Conservation (phyloP, 2,888 invertebrate species). For the Phania funesta region DNA sequence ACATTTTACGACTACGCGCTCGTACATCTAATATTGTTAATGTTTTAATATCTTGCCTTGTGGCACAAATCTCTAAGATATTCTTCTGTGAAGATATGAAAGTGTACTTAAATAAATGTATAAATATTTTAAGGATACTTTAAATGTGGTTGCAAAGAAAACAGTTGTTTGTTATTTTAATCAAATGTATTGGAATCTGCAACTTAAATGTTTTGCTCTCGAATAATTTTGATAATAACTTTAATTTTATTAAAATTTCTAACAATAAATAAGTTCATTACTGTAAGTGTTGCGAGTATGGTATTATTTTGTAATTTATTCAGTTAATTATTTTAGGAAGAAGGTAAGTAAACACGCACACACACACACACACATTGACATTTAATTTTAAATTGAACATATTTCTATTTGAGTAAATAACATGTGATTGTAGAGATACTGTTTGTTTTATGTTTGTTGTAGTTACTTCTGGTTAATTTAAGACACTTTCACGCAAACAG, state of each 20-base stretch:
- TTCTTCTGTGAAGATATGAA: conserved; percentile 7
- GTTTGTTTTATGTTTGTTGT: not conserved
- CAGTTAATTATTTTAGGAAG: conserved; percentile 11
- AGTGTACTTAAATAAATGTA: conserved; percentile 15
- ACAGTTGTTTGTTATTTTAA: conserved; percentile 10
- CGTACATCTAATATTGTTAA: conserved; percentile 4
- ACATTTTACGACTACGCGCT: conserved; percentile 8
- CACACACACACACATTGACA: too few species aligned
- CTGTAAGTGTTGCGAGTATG: not conserved
- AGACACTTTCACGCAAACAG: not conserved
- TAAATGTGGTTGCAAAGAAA: not conserved
- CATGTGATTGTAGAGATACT: not conserved
- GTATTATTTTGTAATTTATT: not conserved
- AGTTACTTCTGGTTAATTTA: not conserved
- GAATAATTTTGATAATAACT: conserved; percentile 16
- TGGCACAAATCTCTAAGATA: not conserved
- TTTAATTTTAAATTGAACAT: not conserved
- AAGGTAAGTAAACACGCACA: not conserved
- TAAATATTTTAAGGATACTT: conserved; percentile 21
- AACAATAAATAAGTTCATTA: not conserved
- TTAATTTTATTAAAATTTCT: not conserved
- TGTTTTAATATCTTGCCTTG: conserved; percentile 21
- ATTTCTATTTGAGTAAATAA: not conserved
- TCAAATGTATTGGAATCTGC: conserved; percentile 12
- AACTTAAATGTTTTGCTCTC: not conserved